Conservation (phyloP, 2,888 invertebrate genomes). For the Lithophane ornitopus region DNA sequence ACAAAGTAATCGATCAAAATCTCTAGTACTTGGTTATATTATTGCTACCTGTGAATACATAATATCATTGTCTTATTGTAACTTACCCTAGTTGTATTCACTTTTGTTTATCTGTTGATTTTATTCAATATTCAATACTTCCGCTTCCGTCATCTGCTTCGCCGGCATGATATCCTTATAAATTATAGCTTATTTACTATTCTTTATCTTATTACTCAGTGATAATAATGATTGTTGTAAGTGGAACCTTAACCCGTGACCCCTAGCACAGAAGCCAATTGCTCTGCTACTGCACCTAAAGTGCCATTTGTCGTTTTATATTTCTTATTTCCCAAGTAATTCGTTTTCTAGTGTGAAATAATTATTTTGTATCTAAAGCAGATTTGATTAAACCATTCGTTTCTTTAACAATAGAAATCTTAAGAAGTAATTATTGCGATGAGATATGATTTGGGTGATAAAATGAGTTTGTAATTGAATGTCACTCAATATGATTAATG, state of each 20-base stretch:
- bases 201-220: no score
- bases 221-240: background rate
- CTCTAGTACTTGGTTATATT: background rate
- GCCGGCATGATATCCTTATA: no score
- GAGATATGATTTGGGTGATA: slow-evolving; percentile 13
- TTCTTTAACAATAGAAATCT: background rate
- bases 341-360: background rate
- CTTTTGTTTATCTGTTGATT: background rate
- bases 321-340: background rate
- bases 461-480: slow-evolving; percentile 52
- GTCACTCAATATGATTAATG: slow-evolving; percentile 55
- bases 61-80: no score
- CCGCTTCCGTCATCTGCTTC: no score
- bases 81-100: background rate
- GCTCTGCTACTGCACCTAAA: background rate
- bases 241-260: background rate
- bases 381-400: background rate
- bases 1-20: background rate
- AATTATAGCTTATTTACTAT: no score
- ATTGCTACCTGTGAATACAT: background rate
- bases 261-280: background rate
- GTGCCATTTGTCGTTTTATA: no score
- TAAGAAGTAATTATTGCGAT: slow-evolving; percentile 9
- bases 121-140: no score
- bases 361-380: background rate